phyloP scores from a whole-genome alignment of 2,888 invertebrate species.

The Epinotia brunnichana region DNA sequence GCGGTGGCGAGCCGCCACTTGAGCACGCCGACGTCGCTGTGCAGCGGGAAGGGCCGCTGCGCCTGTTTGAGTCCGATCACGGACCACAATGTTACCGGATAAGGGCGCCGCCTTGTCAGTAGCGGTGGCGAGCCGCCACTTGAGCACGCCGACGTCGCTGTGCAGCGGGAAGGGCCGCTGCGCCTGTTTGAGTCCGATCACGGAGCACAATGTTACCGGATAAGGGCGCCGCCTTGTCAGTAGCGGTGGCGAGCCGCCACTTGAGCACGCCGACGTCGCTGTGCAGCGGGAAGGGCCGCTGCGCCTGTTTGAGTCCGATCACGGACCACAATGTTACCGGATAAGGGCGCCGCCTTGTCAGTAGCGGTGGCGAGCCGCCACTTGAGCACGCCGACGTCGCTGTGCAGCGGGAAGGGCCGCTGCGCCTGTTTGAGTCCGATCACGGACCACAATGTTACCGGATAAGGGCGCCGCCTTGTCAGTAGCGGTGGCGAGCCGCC shows the following conservation, averaged over 20 bases:
- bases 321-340: constrained; percentile 85
- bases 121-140: constrained; percentile 89
- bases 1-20: constrained; percentile 91
- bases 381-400: constrained; percentile 98
- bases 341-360: constrained; percentile 93
- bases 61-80: constrained; percentile 95
- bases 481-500: constrained; percentile 88
- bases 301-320: constrained; percentile 95
- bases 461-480: constrained; percentile 94
- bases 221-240: constrained; percentile 94
- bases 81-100: constrained; percentile 85
- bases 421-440: constrained; percentile 96
- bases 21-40: constrained; percentile 97
- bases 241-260: constrained; percentile 89
- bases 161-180: constrained; percentile 97
- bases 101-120: constrained; percentile 95
- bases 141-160: constrained; percentile 98
- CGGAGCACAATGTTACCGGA: constrained; percentile 85
- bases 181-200: constrained; percentile 95
- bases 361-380: constrained; percentile 90
- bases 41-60: constrained; percentile 96
- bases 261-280: constrained; percentile 98
- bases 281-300: constrained; percentile 97
- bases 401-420: constrained; percentile 97
- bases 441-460: constrained; percentile 83